phyloP scores from a whole-genome alignment of 2,113 vertebrate genomes.

The Burhinus bistriatus region DNA sequence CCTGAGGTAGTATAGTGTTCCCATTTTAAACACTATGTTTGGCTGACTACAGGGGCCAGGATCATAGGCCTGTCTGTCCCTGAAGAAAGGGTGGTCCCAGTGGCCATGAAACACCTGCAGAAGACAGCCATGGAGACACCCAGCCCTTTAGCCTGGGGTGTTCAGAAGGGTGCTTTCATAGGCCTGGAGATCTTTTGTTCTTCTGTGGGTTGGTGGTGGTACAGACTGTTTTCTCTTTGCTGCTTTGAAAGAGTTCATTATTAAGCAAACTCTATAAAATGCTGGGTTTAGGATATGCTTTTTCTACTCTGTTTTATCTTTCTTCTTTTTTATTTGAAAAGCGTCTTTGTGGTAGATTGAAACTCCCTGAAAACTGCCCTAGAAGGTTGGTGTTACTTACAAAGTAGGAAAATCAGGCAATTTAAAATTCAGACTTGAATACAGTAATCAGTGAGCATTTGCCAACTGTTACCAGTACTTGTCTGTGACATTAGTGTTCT shows the following conservation, averaged over 20 bases:
- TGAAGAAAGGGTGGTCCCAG: neutral
- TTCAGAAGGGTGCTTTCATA: neutral
- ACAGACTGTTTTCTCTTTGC: neutral
- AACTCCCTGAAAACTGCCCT: neutral
- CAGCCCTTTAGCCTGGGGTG: neutral
- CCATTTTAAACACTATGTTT: neutral
- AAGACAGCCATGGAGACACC: neutral
- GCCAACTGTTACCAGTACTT: neutral
- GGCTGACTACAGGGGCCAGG: neutral
- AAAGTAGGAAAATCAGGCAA: neutral
- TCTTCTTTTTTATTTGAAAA: neutral
- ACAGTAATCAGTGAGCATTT: neutral
- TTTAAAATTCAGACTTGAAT: neutral
- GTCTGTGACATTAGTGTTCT: neutral
- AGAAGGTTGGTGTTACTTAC: neutral
- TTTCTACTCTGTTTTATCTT: neutral
- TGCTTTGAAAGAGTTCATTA: neutral
- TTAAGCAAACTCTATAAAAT: neutral
- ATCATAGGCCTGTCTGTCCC: neutral
- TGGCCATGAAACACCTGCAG: neutral
- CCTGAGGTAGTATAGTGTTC: neutral
- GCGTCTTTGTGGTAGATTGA: neutral
- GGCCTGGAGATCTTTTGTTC: neutral
- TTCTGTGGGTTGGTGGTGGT: neutral
- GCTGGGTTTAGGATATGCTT: neutral